Evolutionary conservation across 92 coral and sea anemone species (phyloP), one percentile per base, ranked within the genome.

Genomic region (Siderastrea radians): DNA sequence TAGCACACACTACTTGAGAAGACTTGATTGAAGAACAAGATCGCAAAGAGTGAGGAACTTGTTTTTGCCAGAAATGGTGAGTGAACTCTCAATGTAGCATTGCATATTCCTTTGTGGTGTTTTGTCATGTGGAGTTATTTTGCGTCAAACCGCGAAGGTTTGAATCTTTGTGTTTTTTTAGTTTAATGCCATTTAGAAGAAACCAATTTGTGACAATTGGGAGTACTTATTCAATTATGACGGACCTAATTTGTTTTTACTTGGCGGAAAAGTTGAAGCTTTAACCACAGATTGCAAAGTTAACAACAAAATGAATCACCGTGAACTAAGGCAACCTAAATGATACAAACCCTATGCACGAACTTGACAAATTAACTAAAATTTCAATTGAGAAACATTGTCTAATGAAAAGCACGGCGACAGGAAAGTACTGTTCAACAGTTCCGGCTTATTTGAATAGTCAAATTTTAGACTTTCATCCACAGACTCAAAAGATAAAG

Each of bases 171-270:
- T 13, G 17, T 46, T 52, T 82, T 59, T 5, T 38, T 3, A 55
- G 73, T 84, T 74, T 84, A 60, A 73, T 73, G 16, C 64, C 80
- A 84, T 74, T 84, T 81, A 68, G 8, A 16, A 59, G 78, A 69
- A 72, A 64, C 51, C 63, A 61, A 72, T 72, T 61, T 62, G 63
- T 62, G 44, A 74, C 80, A 74, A 50, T 73, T 75, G 64, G 3
- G 51, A 84, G 76, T 60, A 72, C 74, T 74, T 84, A 82, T 58
- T 82, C 78, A 57, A 71, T 82, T 82, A 17, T 58, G 68, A 9
- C 54, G 78, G 16, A 15, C 86, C 19, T 51, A 66, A 68, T 45
- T 72, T 60, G 57, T 55, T 79, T 65, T 68, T 48, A 82, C 78
- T 57, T 17, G 68, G 55, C 57, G 17, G n/a, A 8, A 10, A 15